Evolutionary conservation across 1,140 invertebrate genomes (phyloP).

Genomic region (Brachionus plicatilis): DNA sequence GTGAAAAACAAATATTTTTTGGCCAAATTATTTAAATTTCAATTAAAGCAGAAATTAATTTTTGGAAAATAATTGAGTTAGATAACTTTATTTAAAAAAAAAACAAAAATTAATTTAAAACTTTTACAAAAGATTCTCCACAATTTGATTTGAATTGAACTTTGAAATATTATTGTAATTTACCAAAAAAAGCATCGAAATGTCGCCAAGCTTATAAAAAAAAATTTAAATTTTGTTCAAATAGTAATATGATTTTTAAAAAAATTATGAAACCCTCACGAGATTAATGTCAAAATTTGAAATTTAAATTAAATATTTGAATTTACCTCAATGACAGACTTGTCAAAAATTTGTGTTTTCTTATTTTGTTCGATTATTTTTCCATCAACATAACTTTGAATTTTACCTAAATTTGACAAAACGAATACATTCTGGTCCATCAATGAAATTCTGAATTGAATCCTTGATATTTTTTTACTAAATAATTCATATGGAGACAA

Average conservation of each 20-base stretch:
- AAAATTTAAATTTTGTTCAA: neutral
- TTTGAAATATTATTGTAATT: conserved; percentile 4
- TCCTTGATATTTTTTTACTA: conserved; percentile 35
- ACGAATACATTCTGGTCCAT: conserved; percentile 7
- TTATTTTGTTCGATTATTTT: neutral
- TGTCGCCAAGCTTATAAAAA: neutral
- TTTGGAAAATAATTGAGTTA: too few relatives aligned
- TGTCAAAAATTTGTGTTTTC: conserved; percentile 15
- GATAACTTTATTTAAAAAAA: neutral
- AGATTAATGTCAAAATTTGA: too few relatives aligned
- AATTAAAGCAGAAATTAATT: too few relatives aligned
- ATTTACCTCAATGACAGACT: neutral
- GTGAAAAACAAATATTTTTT: too few relatives aligned
- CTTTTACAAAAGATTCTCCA: neutral
- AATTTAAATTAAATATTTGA: neutral
- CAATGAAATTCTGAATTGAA: neutral
- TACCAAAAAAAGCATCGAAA: conserved; percentile 30
- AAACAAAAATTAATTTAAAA: neutral
- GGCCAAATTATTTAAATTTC: too few relatives aligned
- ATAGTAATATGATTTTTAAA: neutral
- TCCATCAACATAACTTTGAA: conserved; percentile 11
- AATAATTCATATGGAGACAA: neutral
- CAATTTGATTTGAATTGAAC: neutral
- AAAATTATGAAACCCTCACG: too few relatives aligned
- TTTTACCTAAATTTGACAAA: neutral